A percentile compares a stretch with the other conserved stretches of the same genome.
Conservation (phyloP, 2,797 vertebrate genomes). For the Chaetodon trifasciatus region DNA sequence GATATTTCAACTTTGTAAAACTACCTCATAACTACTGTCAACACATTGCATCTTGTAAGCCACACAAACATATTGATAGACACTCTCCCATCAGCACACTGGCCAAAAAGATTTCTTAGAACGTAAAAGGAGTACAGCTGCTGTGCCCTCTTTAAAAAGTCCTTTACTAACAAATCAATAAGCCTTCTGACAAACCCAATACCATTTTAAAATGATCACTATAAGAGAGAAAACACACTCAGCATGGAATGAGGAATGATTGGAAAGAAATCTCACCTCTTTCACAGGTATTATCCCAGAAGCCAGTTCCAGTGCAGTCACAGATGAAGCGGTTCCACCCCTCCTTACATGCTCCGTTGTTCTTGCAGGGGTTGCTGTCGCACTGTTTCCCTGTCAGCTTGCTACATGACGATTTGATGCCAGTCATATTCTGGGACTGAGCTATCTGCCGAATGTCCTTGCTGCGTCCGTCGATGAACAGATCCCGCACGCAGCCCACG, state of each 20-base stretch:
- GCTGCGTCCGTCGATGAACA: constrained; percentile 97
- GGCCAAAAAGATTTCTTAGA: constrained; percentile 23
- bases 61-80: constrained; percentile 1
- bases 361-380: constrained; percentile 95
- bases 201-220: constrained; percentile 24
- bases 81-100: constrained; percentile 8
- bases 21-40: not conserved
- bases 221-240: constrained; percentile 7
- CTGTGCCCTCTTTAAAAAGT: constrained; percentile 42
- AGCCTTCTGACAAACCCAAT: constrained; percentile 34
- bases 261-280: constrained; percentile 87
- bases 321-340: constrained; percentile 98
- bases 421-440: constrained; percentile 91
- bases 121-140: constrained; percentile 27
- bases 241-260: not conserved
- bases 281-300: constrained; percentile 95
- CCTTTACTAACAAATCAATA: constrained; percentile 48
- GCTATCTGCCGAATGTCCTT: constrained; percentile 97
- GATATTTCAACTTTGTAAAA: constrained; percentile 2
- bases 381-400: constrained; percentile 93
- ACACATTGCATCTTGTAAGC: not conserved
- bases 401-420: constrained; percentile 93
- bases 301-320: constrained; percentile 95
- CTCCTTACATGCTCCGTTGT: constrained; percentile 93
- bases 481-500: constrained; percentile 94